Conservation (phyloP, 30 jellyfish, hydroid and myxozoan genomes). For the Chrysaora quinquecirrha region DNA sequence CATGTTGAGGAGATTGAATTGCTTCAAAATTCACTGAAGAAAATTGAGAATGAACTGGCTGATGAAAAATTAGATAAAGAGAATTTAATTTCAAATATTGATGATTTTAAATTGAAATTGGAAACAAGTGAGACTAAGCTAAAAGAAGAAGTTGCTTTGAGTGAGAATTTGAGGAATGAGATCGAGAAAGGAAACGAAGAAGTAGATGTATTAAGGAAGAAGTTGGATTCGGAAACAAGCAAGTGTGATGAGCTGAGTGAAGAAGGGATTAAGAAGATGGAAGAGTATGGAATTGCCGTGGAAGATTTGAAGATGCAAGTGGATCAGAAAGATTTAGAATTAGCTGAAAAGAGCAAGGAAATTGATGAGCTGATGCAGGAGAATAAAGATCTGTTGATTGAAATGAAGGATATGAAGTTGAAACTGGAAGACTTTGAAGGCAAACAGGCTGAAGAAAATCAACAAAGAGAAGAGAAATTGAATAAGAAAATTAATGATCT, state of each 20-base stretch:
- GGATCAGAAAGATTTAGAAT: not conserved
- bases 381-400: not conserved
- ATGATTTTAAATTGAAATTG: not conserved
- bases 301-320: not conserved
- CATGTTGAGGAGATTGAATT: not conserved
- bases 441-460: slow-evolving; percentile 4
- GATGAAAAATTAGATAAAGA: not conserved
- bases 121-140: not conserved
- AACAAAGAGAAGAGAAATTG: not conserved
- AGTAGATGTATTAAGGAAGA: not conserved
- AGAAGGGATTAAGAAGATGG: not conserved
- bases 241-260: not conserved
- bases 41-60: not conserved
- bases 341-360: not conserved
- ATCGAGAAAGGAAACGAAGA: too few species aligned
- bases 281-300: not conserved
- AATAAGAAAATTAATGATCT: not conserved
- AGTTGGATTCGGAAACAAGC: not conserved
- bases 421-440: not conserved
- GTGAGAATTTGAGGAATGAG: not conserved
- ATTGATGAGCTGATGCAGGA: not conserved
- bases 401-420: not conserved
- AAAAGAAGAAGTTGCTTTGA: not conserved
- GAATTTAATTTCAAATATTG: not conserved
- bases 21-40: not conserved